Conservation (phyloP, 1,140 invertebrate genomes). For the Leptinotarsa lineolata region DNA sequence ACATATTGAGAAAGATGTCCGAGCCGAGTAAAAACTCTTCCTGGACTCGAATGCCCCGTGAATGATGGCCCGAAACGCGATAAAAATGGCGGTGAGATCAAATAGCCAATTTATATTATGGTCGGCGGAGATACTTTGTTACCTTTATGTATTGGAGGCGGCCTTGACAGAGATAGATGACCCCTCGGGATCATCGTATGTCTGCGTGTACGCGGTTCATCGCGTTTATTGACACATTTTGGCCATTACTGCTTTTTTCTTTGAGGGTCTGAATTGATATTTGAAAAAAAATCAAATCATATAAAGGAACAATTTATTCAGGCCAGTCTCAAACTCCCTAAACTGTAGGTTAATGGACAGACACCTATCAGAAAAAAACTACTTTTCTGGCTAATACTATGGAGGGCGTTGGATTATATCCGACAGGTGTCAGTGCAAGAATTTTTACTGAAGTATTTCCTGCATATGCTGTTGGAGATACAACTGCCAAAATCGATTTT, state of each 20-base stretch:
- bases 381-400: too few relatives aligned
- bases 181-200: slow-evolving; percentile 29
- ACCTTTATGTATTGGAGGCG: slow-evolving; percentile 42
- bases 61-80: slow-evolving; percentile 43
- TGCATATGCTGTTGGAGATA: too few relatives aligned
- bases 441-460: too few relatives aligned
- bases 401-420: too few relatives aligned
- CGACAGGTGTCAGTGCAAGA: too few relatives aligned
- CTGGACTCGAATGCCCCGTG: slow-evolving; percentile 34
- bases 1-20: slow-evolving; percentile 29
- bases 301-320: too few relatives aligned
- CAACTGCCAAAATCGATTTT: too few relatives aligned
- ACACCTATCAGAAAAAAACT: too few relatives aligned
- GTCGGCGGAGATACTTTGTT: slow-evolving; percentile 41
- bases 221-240: slow-evolving; percentile 38
- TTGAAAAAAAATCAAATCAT: too few relatives aligned
- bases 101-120: slow-evolving; percentile 49
- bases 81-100: slow-evolving; percentile 49
- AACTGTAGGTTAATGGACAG: too few relatives aligned
- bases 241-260: slow-evolving; percentile 32
- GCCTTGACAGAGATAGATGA: slow-evolving; percentile 45
- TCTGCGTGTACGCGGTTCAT: slow-evolving; percentile 29
- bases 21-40: slow-evolving; percentile 26
- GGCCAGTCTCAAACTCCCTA: too few relatives aligned
- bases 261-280: too few relatives aligned